These are phyloP conservation scores for Platalea minor DNA, from an alignment of 2,797 vertebrate genomes.

Conservation along the genomic window DNA sequence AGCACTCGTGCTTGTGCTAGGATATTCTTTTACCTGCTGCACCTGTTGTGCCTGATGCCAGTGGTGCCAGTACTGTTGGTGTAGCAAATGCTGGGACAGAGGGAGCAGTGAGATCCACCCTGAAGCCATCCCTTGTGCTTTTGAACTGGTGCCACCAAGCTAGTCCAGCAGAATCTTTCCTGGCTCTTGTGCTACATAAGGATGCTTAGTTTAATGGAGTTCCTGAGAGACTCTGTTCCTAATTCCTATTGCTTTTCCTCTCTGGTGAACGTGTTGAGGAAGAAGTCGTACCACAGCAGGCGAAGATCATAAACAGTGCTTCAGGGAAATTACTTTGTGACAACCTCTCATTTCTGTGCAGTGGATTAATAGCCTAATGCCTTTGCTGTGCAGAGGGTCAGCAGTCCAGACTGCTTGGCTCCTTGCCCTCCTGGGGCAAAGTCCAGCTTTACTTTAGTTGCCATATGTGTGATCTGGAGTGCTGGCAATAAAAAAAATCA, in stretches of 20 bases:
- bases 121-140: background rate
- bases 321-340: background rate
- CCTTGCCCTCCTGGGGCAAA: background rate
- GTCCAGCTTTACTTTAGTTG: background rate
- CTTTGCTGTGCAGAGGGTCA: background rate
- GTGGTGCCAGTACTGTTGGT: too few relatives aligned
- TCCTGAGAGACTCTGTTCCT: background rate
- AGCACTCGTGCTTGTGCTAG: background rate
- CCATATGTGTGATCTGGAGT: fast-evolving
- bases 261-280: background rate
- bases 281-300: background rate
- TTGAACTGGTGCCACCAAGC: background rate
- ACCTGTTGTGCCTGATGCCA: background rate
- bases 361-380: background rate
- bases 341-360: background rate
- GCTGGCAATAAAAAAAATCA: background rate
- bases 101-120: background rate
- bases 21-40: background rate
- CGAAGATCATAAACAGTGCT: background rate
- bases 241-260: background rate
- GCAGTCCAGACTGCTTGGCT: background rate
- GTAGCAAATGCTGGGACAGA: background rate
- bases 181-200: fast-evolving
- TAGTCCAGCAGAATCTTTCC: background rate
- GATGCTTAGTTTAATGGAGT: background rate